These are phyloP conservation scores for Ochotona princeps DNA, from an alignment of 2,113 vertebrate genomes.

Conservation along the genomic window DNA sequence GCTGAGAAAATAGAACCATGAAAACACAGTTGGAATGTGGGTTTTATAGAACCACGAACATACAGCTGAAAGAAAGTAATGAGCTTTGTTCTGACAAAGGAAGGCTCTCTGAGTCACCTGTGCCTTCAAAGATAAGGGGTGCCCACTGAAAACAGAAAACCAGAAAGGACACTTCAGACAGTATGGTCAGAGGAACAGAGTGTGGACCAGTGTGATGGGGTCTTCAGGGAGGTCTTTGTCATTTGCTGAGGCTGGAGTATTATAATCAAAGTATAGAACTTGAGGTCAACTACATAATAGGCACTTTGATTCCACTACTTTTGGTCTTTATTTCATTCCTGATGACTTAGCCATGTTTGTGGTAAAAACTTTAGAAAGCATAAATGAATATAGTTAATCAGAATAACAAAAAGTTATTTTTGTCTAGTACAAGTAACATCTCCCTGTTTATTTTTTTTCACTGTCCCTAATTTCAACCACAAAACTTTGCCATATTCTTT, in stretches of 20 bases:
- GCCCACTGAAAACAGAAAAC: neutral
- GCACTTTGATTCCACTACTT: neutral
- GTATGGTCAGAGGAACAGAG: neutral
- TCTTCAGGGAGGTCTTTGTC: neutral
- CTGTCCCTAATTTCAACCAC: neutral
- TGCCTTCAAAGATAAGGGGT: neutral
- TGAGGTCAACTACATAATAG: too few relatives aligned
- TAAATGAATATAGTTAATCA: neutral
- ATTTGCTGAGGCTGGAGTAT: neutral
- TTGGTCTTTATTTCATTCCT: neutral
- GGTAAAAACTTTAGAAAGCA: neutral
- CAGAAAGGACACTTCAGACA: neutral
- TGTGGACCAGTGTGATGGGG: neutral
- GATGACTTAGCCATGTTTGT: neutral
- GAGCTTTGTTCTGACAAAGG: neutral
- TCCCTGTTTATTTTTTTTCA: neutral
- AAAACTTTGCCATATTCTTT: neutral
- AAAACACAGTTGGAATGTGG: neutral
- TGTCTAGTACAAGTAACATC: neutral
- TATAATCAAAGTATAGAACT: neutral
- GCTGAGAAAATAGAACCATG: neutral
- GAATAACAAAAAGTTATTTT: neutral
- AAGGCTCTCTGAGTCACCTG: neutral
- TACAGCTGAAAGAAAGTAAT: neutral
- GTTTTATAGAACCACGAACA: neutral